Percentiles rank a stretch among this genome's conserved stretches.
phyloP scores from a whole-genome alignment of 2,113 vertebrate species.

The Phalacrocorax aristotelis region DNA sequence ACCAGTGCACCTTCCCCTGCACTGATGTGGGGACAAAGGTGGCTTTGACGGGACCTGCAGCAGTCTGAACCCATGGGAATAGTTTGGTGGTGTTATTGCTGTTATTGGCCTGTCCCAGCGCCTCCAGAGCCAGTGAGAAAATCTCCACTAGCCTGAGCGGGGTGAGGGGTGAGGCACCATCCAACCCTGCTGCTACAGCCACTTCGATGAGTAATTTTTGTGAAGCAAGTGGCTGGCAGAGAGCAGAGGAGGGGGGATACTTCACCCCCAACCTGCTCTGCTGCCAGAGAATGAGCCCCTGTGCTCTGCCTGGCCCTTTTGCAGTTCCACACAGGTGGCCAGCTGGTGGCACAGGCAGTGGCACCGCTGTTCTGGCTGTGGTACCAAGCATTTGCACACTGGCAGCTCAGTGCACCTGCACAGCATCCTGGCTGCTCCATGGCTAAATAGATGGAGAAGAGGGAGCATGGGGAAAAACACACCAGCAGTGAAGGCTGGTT shows the following conservation, averaged over 20 bases:
- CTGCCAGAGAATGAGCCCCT: not conserved
- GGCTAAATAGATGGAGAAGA: too few relatives aligned
- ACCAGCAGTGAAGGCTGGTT: fast-evolving
- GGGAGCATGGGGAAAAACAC: not conserved
- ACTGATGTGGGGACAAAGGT: not conserved
- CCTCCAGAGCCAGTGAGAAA: not conserved
- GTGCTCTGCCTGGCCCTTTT: fast-evolving
- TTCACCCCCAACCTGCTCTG: not conserved
- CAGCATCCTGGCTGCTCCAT: not conserved
- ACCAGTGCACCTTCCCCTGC: not conserved
- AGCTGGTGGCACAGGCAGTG: not conserved
- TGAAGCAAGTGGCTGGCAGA: not conserved
- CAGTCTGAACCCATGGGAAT: not conserved
- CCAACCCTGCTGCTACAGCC: not conserved
- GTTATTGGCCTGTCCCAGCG: not conserved
- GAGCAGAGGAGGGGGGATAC: not conserved
- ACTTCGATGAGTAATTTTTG: not conserved
- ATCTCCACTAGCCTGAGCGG: not conserved
- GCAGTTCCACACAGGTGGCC: fast-evolving
- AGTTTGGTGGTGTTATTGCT: not conserved
- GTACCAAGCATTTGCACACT: not conserved
- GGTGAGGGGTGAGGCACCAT: not conserved
- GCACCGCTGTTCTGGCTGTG: not conserved
- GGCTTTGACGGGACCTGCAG: not conserved
- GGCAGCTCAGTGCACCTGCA: not conserved